Base-by-base conservation (phyloP, 2,888 invertebrate species). In the Agriopis aurantiaria region DNA sequence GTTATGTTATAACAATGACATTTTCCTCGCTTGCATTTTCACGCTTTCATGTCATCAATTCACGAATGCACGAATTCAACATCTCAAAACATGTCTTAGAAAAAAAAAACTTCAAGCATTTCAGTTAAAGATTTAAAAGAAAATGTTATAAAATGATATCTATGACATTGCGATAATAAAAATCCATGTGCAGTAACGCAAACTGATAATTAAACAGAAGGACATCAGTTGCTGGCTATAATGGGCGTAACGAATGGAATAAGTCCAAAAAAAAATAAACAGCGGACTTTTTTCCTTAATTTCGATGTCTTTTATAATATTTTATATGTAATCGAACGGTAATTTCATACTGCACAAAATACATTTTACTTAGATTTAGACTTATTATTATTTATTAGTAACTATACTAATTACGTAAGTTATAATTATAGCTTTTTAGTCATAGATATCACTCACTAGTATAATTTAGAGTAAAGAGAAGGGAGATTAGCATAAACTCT, bases 31-130 rank as follows among this genome's bases (percentile, higher is more conserved):
- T 73, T 74, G 68, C 65, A 68, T 70, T 70, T 70, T 73, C 72
- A 75, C 59, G 69, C 65, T 59, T 67, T 68, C 70, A 75, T 66
- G 51, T 43, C 65, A 68, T 64, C 40, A 59, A 48, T 58, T 41
- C 51, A 69, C 65, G 51, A 63, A 48, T 58, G 46, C 51, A 69
- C 65, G 51, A 63, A 68, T 65, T 77, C 77, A 75, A 71, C 77
- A 77, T 77, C 77, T 77, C 74, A 77, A 77, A 72, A 69, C 77
- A 75, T 77, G 73, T 75, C 74, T 55, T 17, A 46, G 46, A 49
- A 14, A 49, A 49, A 49, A 49, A 14, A 49, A 11, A 5, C 8
- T n/a, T 33, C 12, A 8, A 60, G 14, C 40, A 46, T 49, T 46
- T 46, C 8, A 40, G 7, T n/a, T 4, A 1, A 7, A 17, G 10